phyloP scores from a whole-genome alignment of 1,140 invertebrate genomes.

The Aphelenchoides fujianensis region DNA sequence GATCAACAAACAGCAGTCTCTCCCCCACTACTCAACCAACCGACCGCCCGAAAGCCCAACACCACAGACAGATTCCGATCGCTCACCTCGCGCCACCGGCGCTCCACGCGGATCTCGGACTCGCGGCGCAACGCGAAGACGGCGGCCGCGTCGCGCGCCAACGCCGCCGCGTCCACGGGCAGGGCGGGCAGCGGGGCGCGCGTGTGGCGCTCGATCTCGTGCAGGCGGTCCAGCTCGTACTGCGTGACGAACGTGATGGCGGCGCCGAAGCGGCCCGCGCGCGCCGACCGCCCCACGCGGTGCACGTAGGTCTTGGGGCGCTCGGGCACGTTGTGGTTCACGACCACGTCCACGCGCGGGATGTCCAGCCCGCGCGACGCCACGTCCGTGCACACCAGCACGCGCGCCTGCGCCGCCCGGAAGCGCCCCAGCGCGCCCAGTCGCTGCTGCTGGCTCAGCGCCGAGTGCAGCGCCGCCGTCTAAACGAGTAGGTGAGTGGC shows the following conservation, averaged over 20 bases:
- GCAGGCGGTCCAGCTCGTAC: conserved; percentile 75
- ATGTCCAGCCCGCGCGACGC: conserved; percentile 63
- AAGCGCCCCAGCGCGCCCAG: conserved; percentile 49
- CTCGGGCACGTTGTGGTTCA: conserved; percentile 59
- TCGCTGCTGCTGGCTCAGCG: conserved; percentile 47
- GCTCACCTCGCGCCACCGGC: conserved; percentile 74
- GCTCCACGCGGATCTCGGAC: conserved; percentile 83
- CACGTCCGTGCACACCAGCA: conserved; percentile 59
- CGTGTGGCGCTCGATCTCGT: not conserved
- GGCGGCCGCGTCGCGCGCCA: conserved; percentile 81
- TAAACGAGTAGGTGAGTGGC: too few relatives aligned
- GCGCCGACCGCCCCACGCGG: conserved; percentile 54
- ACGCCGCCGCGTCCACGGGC: conserved; percentile 65
- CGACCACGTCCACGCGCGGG: conserved; percentile 57
- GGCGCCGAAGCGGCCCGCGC: conserved; percentile 21
- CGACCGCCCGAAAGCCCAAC: too few relatives aligned
- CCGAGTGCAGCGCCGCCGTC: conserved; percentile 55
- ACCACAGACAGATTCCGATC: too few relatives aligned
- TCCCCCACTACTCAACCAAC: too few relatives aligned
- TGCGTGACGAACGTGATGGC: conserved; percentile 81
- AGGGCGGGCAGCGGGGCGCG: conserved; percentile 70
- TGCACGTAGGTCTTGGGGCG: conserved; percentile 60
- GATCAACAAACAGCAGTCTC: too few relatives aligned
- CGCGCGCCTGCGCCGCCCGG: conserved; percentile 39
- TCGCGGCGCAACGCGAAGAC: conserved; percentile 83